phyloP scores from a whole-genome alignment of 2,888 invertebrate species.

The Hipparchia semele region DNA sequence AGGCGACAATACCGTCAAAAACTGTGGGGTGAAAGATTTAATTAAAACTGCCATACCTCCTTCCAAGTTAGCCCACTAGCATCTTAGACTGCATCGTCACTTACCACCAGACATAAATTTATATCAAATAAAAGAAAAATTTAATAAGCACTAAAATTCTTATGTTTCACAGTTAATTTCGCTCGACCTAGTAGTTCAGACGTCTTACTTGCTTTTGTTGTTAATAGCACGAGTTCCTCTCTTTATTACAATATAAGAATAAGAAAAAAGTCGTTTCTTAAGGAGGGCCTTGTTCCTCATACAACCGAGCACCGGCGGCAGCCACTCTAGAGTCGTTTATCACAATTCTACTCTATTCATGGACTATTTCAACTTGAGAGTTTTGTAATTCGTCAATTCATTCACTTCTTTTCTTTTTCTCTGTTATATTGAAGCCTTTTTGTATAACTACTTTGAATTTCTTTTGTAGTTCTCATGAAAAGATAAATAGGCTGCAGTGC shows the following conservation, averaged over 20 bases:
- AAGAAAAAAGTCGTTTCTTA: constrained; percentile 20
- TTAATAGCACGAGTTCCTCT: constrained; percentile 26
- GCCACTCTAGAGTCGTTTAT: constrained; percentile 32
- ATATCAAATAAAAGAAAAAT: neutral
- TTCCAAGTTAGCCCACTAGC: too few species aligned
- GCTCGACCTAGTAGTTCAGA: neutral
- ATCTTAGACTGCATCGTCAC: too few species aligned
- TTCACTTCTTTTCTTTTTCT: constrained; percentile 23
- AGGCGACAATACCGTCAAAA: too few species aligned
- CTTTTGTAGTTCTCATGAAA: constrained; percentile 22
- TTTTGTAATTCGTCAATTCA: constrained; percentile 34
- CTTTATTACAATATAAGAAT: constrained; percentile 29
- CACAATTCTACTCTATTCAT: constrained; percentile 33
- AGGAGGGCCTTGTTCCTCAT: constrained; percentile 26
- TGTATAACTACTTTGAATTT: constrained; percentile 14
- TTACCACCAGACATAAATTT: too few species aligned
- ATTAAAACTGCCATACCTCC: too few species aligned
- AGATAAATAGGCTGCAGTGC: constrained; percentile 19
- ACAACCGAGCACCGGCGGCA: constrained; percentile 25
- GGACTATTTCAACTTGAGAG: constrained; percentile 30
- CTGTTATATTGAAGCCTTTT: constrained; percentile 20
- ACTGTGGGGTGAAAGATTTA: too few species aligned
- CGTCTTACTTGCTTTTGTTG: constrained; percentile 22
- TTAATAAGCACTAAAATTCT: neutral
- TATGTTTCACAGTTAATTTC: neutral